Evolutionary conservation across 2,888 invertebrate species (phyloP), one percentile per base, ranked within the genome.

Genomic region (Spatulosminthurus flaviceps): DNA sequence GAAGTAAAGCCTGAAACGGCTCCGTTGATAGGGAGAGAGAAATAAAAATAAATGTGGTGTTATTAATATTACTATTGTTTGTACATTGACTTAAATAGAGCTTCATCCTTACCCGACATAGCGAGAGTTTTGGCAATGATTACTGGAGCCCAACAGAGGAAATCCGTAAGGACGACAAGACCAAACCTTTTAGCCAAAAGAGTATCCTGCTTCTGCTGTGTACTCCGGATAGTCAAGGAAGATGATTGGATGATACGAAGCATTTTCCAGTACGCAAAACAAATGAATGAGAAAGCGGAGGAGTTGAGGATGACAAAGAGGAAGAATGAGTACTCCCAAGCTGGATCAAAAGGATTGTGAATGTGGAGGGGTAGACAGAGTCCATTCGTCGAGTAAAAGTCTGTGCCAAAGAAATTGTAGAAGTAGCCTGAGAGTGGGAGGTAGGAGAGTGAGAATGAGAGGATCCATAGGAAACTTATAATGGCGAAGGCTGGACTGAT

Each of bases 101-200:
- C n/a, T n/a, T n/a, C n/a, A n/a, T n/a, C n/a, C n/a, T 86, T 86
- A 90, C 91, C 91, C 81, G 88, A 88, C 21, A 91, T 87, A 0
- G 91, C 91, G 5, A 89, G 87, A 78, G 90, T 82, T 86, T 91
- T 91, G 64, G 91, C 89, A 29, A 89, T 84, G 60, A 91, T 90
- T 41, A 91, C 89, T 1, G 91, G 91, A 77, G 91, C 88, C 91
- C 91, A 91, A 86, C 91, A 91, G 61, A 90, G 86, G 84, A 90
- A 90, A 85, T 91, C 91, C 0, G 91, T 91, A 67, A 89, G 88
- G 28, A 91, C 90, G 83, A 91, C 91, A 42, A 91, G 88, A 9
- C 89, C 90, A 84, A 91, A 91, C 86, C 91, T 87, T 85, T 90
- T 90, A 19, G 91, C 90, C 43, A 91, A 90, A 21, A 90, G 89